Evolutionary conservation across 2,888 invertebrate genomes (phyloP), one percentile per base, ranked within the genome.

Genomic region (Megaustenia siamemsis): DNA sequence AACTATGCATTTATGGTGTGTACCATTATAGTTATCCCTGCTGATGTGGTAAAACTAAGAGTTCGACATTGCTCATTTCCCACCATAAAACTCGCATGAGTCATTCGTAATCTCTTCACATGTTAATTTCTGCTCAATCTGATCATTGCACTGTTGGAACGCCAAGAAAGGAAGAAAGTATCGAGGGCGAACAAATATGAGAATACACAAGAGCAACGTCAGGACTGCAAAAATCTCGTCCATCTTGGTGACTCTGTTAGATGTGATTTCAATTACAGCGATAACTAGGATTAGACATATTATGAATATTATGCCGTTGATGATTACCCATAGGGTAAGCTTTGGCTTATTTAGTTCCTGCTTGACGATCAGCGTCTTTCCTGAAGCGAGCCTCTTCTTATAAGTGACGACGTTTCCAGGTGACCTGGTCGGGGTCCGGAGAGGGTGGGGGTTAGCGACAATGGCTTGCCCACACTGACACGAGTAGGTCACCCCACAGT

Each of bases 171-270:
- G 68, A 24, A 79, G 8, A 28, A 79, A 79, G 45, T 45, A 66
- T 24, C 66, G 63, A 45, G 79, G 79, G 15, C 32, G 40, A 79
- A 79, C 66, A n/a, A 8, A 38, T 10, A 79, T 24, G 3, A 79
- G 79, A 35, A 43, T 45, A 5, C 66, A 38, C 43, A 79, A 63
- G 24, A 79, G 66, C 45, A 79, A 32, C 1, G 63, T 43, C 28
- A 66, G 4, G 3, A 79, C 49, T 5, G 45, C 24, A 43, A 79
- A n/a, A 35, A 79, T 79, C 24, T 79, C 79, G 8, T 79, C 63
- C 18, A 38, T 32, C 63, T 79, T 79, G 68, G 32, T 21, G 45
- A 63, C 0, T 2, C 21, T n/a, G 43, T 24, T 1, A 18, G 73
- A 49, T 6, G n/a, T 12, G 4, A 73, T 28, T 18, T 73, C 49